Evolutionary conservation across 64 coral and sea anemone genomes (phyloP).

Genomic region (Pocillopora damicornis): DNA sequence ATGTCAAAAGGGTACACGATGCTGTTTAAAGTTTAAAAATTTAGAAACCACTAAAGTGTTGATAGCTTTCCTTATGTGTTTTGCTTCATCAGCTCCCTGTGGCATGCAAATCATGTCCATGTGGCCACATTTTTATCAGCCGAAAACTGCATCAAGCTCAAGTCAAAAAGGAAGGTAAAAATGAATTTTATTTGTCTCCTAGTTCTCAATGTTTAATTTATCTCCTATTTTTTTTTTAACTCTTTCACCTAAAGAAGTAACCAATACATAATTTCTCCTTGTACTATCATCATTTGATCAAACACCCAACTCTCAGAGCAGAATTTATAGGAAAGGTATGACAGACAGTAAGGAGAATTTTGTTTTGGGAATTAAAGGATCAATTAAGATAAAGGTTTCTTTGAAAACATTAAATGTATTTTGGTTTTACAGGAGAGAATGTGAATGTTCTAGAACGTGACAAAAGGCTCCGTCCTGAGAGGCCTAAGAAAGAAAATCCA

Average conservation of each 20-base stretch:
- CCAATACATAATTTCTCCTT: no score
- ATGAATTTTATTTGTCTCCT: background rate
- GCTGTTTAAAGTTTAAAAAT: no score
- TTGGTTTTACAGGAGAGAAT: background rate
- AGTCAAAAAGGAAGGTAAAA: slow-evolving; percentile 65
- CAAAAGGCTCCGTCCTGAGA: slow-evolving; percentile 64
- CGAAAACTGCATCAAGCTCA: slow-evolving; percentile 39
- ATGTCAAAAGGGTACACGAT: no score
- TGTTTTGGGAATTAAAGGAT: no score
- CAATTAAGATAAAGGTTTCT: no score
- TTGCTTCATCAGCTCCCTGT: slow-evolving; percentile 59
- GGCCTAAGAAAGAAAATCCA: slow-evolving; percentile 66
- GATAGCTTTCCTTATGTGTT: background rate
- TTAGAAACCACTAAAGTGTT: background rate
- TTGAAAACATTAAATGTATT: background rate
- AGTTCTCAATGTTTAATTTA: background rate
- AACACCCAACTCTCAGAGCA: no score
- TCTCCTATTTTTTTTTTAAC: no score
- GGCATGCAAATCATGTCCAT: slow-evolving; percentile 77
- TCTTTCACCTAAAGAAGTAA: no score
- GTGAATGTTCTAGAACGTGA: slow-evolving; percentile 26
- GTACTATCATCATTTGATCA: background rate
- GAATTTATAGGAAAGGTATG: no score
- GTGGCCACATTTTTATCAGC: slow-evolving; percentile 77
- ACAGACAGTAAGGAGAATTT: no score